Evolutionary conservation across 2,113 vertebrate species (phyloP).

Genomic region (Xerus inauris): DNA sequence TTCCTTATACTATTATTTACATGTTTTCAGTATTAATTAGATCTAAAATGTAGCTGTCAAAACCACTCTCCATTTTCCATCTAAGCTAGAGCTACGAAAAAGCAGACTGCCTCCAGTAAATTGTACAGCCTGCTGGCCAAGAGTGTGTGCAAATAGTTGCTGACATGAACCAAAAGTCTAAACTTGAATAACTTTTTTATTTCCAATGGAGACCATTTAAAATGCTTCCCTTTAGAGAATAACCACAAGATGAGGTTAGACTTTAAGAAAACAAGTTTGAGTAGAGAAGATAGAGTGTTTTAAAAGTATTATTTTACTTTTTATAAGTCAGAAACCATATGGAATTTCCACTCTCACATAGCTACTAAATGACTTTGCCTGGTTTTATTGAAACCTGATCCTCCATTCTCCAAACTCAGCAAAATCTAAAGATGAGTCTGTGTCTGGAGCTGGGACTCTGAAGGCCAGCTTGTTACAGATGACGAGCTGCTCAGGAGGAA

Average conservation of each 20-base stretch:
- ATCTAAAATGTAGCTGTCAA: constrained; percentile 1
- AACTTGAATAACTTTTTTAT: constrained; percentile 45
- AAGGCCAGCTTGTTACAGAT: neutral
- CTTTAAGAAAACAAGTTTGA: constrained; percentile 64
- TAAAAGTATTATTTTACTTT: constrained; percentile 65
- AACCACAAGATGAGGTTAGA: constrained; percentile 65
- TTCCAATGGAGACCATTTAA: constrained; percentile 67
- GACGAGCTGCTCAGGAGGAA: neutral
- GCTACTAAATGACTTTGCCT: constrained; percentile 54
- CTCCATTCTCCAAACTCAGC: constrained; percentile 57
- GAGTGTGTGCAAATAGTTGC: neutral
- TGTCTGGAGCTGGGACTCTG: constrained; percentile 39
- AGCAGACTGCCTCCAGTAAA: neutral
- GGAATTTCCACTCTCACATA: constrained; percentile 55
- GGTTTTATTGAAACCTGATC: constrained; percentile 66
- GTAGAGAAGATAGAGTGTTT: constrained; percentile 16
- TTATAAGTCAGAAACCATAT: constrained; percentile 75
- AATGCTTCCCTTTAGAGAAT: constrained; percentile 59
- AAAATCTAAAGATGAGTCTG: constrained; percentile 25
- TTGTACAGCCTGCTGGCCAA: neutral
- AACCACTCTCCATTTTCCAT: neutral
- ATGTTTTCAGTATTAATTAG: constrained; percentile 15
- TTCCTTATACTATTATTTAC: neutral
- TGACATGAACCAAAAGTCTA: constrained; percentile 53
- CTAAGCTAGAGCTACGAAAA: neutral